phyloP scores from a whole-genome alignment of 2,113 vertebrate genomes.

The Thryonomys swinderianus region DNA sequence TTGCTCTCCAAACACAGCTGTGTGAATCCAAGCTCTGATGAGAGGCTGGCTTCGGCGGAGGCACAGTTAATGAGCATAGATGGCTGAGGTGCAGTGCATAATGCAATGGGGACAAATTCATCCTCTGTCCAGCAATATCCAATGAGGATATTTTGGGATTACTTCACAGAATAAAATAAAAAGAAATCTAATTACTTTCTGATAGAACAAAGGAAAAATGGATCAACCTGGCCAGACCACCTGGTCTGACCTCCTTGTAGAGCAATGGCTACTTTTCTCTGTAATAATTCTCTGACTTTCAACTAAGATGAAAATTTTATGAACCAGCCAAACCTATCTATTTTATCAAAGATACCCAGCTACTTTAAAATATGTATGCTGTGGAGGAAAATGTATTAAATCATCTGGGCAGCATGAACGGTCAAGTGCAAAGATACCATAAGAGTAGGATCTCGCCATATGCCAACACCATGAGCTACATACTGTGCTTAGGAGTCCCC shows the following conservation, averaged over 20 bases:
- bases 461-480: background rate
- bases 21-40: slow-evolving; percentile 16
- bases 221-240: background rate
- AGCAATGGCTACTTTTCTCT: background rate
- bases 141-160: background rate
- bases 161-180: background rate
- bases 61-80: background rate
- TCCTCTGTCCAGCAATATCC: background rate
- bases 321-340: background rate
- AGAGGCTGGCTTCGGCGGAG: background rate
- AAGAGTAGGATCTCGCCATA: background rate
- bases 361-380: background rate
- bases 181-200: background rate
- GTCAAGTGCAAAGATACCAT: background rate
- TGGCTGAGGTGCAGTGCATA: background rate
- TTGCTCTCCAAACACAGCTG: slow-evolving; percentile 52
- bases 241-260: background rate
- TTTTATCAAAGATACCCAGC: background rate
- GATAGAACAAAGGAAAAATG: background rate
- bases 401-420: background rate
- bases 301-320: background rate
- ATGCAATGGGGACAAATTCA: background rate
- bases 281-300: background rate
- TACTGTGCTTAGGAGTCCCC: too few relatives aligned
- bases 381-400: background rate